Base-by-base conservation (phyloP, 2,113 vertebrate species). In the Plecotus auritus region DNA sequence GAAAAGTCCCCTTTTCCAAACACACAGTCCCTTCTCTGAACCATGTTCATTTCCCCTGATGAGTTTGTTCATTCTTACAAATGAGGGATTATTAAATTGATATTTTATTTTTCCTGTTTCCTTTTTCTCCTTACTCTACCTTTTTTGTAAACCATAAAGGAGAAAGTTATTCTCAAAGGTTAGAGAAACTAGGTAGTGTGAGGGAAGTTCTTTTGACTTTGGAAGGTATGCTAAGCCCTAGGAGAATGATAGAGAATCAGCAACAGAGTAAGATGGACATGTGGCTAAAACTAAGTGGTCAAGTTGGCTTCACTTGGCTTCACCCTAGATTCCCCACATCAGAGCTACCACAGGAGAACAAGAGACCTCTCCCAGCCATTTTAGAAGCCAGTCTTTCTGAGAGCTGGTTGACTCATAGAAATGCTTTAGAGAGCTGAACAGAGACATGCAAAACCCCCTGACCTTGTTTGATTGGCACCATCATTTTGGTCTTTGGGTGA, bases 61-160 rank as follows among this genome's bases (percentile, higher is more conserved):
- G 76, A 82, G 64, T 84, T 81, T 49, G 51, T 51, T 67, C 47
- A 82, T 80, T 84, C 51, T 88, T 91, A 85, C 8, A n/a, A 74
- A 18, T 66, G 42, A 64, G 32, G 0, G 7, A 14, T 80, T 72
- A 20, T 35, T 81, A 95, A 92, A 69, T 40, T 84, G 56, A 85
- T 37, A 47, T 51, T 61, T 54, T 85, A 26, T 61, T 96, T 87
- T 37, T 74, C 47, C 45, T 56, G 3, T 64, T 94, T 95, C 37
- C 37, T 80, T 76, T 69, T 84, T 14, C 1, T 17, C 16, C 3
- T 67, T n/a, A 47, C 26, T 35, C 56, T 61, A 78, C 20, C 40
- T 86, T 18, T 96, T 91, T 91, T 92, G 69, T 88, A 93, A 91
- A 64, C 37, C 28, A 77, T 20, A 16, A 74, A 85, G 45, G n/a